phyloP scores from a whole-genome alignment of 2,797 vertebrate genomes.

The Notamacropus eugenii region DNA sequence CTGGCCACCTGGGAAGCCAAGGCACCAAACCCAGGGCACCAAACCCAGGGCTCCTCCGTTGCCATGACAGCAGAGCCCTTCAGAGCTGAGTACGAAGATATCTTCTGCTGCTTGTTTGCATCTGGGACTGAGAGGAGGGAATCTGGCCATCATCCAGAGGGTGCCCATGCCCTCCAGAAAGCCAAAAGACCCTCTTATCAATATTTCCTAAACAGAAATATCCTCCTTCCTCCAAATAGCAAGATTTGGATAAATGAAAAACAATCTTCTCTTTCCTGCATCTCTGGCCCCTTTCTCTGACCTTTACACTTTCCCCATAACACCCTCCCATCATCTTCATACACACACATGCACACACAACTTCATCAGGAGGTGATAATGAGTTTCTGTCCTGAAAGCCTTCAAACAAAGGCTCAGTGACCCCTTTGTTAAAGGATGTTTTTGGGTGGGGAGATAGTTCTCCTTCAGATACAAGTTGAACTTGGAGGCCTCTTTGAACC shows the following conservation, averaged over 20 bases:
- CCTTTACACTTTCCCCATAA: not conserved
- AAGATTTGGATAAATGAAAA: not conserved
- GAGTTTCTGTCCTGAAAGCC: not conserved
- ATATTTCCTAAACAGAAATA: not conserved
- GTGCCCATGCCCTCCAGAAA: too few species aligned
- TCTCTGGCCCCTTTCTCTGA: not conserved
- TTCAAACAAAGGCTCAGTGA: not conserved
- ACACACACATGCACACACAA: fast-evolving
- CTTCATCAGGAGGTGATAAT: not conserved
- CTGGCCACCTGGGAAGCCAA: not conserved
- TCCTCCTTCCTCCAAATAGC: not conserved
- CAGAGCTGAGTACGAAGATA: not conserved
- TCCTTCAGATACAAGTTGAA: not conserved
- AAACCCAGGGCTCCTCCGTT: not conserved
- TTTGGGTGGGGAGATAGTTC: not conserved
- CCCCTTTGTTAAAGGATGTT: not conserved
- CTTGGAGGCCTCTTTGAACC: not conserved
- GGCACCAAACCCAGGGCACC: not conserved
- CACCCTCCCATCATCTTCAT: fast-evolving
- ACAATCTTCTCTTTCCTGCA: not conserved
- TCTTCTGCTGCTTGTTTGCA: not conserved
- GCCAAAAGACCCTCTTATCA: not conserved
- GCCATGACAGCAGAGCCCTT: not conserved
- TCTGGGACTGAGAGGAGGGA: fast-evolving
- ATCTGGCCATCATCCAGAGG: not conserved